Conservation (phyloP, 2,113 vertebrate genomes). For the Sapajus apella region DNA sequence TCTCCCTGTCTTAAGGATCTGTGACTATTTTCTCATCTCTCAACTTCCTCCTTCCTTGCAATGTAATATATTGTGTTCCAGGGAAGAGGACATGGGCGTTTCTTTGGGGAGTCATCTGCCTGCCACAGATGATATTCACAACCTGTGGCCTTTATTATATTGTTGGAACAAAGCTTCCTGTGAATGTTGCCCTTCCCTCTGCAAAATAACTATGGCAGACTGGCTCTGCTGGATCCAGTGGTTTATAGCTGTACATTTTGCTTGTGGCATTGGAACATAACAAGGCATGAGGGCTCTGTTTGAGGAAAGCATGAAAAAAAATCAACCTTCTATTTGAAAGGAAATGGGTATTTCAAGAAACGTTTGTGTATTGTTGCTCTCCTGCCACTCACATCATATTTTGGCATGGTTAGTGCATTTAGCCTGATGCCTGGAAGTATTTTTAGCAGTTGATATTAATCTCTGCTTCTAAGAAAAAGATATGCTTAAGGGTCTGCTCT, state of each 20-base stretch:
- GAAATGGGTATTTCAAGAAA: neutral
- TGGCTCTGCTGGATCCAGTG: neutral
- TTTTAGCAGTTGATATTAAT: slow-evolving; percentile 43
- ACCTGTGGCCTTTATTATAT: neutral
- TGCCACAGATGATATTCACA: neutral
- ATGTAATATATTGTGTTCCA: neutral
- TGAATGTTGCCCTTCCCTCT: neutral
- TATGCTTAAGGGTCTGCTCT: neutral
- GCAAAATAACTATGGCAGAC: neutral
- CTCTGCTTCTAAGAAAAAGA: neutral
- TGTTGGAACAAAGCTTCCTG: neutral
- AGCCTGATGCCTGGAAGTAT: neutral
- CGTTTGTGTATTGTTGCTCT: neutral
- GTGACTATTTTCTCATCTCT: neutral
- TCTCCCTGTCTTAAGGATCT: neutral
- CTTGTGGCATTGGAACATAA: neutral
- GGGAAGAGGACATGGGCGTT: neutral
- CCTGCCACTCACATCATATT: neutral
- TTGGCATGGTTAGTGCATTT: neutral
- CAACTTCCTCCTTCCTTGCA: neutral
- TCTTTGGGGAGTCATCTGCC: neutral
- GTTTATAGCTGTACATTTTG: neutral
- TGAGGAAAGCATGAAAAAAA: neutral
- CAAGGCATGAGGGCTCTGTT: neutral
- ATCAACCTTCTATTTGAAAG: neutral